Percentiles rank a stretch among this genome's conserved stretches.
phyloP scores from a whole-genome alignment of 2,797 vertebrate species.

The Helicolenus hilgendorfi region DNA sequence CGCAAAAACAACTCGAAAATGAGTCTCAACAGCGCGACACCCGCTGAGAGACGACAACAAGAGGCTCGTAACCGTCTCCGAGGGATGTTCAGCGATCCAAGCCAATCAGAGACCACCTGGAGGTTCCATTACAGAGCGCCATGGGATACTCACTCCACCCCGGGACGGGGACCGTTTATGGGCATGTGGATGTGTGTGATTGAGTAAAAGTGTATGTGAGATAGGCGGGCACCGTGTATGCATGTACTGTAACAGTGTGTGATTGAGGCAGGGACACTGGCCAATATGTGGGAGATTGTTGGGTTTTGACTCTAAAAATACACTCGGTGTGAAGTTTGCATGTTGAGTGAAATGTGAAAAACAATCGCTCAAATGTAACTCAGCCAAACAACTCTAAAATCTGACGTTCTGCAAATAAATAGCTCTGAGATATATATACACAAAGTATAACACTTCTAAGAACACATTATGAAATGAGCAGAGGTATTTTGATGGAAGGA shows the following conservation, averaged over 20 bases:
- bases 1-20: constrained; percentile 56
- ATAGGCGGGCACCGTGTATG: neutral
- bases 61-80: constrained; percentile 55
- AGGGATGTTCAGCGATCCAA: constrained; percentile 65
- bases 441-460: neutral
- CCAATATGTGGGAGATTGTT: constrained; percentile 35
- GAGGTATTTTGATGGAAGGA: constrained; percentile 6
- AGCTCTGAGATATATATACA: constrained; percentile 16
- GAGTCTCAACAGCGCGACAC: constrained; percentile 34
- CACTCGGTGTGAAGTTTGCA: constrained; percentile 29
- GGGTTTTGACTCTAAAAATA: constrained; percentile 53
- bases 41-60: constrained; percentile 50
- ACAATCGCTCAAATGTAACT: constrained; percentile 11
- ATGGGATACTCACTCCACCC: constrained; percentile 68
- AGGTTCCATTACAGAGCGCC: constrained; percentile 81
- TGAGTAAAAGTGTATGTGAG: constrained; percentile 15
- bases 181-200: constrained; percentile 35
- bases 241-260: neutral
- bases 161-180: constrained; percentile 41
- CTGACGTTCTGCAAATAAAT: constrained; percentile 47
- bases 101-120: constrained; percentile 82
- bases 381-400: constrained; percentile 10
- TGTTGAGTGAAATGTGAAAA: constrained; percentile 17
- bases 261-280: neutral
- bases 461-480: neutral